Evolutionary conservation across 1,140 invertebrate species (phyloP), one percentile per base, ranked within the genome.

Genomic region (Tetramorium alpestre): DNA sequence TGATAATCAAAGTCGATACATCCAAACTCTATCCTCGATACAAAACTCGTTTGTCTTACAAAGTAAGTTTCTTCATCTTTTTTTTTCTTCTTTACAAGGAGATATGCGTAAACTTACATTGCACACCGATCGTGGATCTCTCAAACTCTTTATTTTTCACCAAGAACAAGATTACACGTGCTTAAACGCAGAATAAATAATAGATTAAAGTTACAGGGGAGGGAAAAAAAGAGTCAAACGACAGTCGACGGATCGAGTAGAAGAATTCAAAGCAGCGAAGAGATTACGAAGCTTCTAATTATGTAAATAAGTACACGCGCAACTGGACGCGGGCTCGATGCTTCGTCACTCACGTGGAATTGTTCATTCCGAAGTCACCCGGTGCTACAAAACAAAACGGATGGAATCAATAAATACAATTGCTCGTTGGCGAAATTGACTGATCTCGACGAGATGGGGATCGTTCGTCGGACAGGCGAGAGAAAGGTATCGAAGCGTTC

Each of bases 321-420:
- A 70, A 69, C 33, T 41, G 10, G 33, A 54, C 33, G n/a, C 38
- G 25, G 33, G 33, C 41, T 69, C 41, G 47, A 80, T 22, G 10
- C 5, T 70, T 81, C 38, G 11, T 81, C 70, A 81, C 10, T 81
- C 49, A 84, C 51, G 25, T 38, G 11, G 16, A 38, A 13, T 18
- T 33, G 33, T 8, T 70, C 25, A 10, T 56, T 58, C 6, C 10
- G 22, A 38, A 58, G 13, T 5, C 22, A n/a, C 7, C 28, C n/a
- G 33, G 11, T n/a, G 41, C 38, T 18, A 49, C 5, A 28, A 16
- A 81, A 25, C 33, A 28, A 44, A 44, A 47, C 28, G 33, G 22
- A 13, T 8, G 28, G 54, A 22, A 49, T 38, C 54, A 82, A 82
- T 82, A 82, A 82, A 82, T 82, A 72, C 25, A 41, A 47, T 56